phyloP scores from a whole-genome alignment of 2,888 invertebrate species.

The Thecocarcelia acutangulata region DNA sequence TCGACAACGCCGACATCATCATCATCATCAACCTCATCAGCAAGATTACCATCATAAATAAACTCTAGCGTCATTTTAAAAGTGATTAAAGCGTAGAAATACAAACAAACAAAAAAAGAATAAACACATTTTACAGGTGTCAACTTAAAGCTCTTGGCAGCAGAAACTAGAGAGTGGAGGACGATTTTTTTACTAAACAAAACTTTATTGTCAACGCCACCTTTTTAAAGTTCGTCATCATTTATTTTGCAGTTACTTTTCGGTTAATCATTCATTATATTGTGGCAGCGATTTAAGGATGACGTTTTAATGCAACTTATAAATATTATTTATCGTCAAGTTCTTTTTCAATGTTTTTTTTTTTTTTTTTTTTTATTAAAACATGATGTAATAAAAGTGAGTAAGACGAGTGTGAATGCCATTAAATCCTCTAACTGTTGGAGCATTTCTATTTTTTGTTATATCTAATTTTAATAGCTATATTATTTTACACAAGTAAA shows the following conservation, averaged over 20 bases:
- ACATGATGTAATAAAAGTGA: slow-evolving; percentile 40
- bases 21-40: slow-evolving; percentile 32
- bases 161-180: background rate
- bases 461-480: too few relatives aligned
- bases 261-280: background rate
- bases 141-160: slow-evolving; percentile 36
- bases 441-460: too few relatives aligned
- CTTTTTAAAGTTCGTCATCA: slow-evolving; percentile 42
- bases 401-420: background rate
- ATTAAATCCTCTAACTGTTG: too few relatives aligned
- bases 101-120: slow-evolving; percentile 12
- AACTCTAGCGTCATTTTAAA: slow-evolving; percentile 37
- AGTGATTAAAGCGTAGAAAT: slow-evolving; percentile 18
- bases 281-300: slow-evolving; percentile 16
- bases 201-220: slow-evolving; percentile 38
- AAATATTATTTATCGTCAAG: too few relatives aligned
- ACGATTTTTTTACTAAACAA: slow-evolving; percentile 8
- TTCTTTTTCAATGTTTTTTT: too few relatives aligned
- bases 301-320: background rate
- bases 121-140: slow-evolving; percentile 56
- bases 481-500: too few relatives aligned
- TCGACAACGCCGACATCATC: slow-evolving; percentile 31
- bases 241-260: slow-evolving; percentile 13
- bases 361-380: too few relatives aligned
- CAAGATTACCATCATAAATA: slow-evolving; percentile 41